These are phyloP conservation scores for Etheostoma perlongum DNA, from an alignment of 2,797 vertebrate species.

Conservation along the genomic window DNA sequence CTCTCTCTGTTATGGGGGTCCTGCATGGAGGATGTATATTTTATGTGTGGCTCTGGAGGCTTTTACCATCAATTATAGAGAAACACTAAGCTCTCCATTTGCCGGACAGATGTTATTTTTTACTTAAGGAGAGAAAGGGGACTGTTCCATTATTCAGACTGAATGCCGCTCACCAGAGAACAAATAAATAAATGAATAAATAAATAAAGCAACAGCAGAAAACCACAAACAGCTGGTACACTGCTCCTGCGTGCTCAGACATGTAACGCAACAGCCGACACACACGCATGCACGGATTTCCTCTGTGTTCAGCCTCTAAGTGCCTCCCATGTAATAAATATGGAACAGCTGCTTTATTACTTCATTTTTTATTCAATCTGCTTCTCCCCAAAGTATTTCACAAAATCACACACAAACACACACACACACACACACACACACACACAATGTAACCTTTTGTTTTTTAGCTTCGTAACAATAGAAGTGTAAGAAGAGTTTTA, in stretches of 20 bases:
- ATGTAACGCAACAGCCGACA: slow-evolving; percentile 37
- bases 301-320: slow-evolving; percentile 62
- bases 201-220: slow-evolving; percentile 79
- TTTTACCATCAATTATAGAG: slow-evolving; percentile 90
- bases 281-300: slow-evolving; percentile 60
- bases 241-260: slow-evolving; percentile 39
- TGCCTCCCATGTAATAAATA: slow-evolving; percentile 75
- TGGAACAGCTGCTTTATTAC: slow-evolving; percentile 72
- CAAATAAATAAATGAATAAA: slow-evolving; percentile 85
- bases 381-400: slow-evolving; percentile 41
- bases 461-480: slow-evolving; percentile 28
- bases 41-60: slow-evolving; percentile 85
- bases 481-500: too few relatives aligned
- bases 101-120: slow-evolving; percentile 88
- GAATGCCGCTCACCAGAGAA: slow-evolving; percentile 78
- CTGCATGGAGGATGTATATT: slow-evolving; percentile 83
- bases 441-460: background rate
- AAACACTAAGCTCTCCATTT: slow-evolving; percentile 88
- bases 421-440: slow-evolving; percentile 5
- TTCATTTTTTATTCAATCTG: slow-evolving; percentile 75
- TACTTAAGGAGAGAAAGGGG: slow-evolving; percentile 84
- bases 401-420: slow-evolving; percentile 30
- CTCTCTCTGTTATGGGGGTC: slow-evolving; percentile 79
- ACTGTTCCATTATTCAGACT: slow-evolving; percentile 87
- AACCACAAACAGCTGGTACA: slow-evolving; percentile 72